Base-by-base conservation (phyloP, 2,797 vertebrate species). In the Buceros bicornis region DNA sequence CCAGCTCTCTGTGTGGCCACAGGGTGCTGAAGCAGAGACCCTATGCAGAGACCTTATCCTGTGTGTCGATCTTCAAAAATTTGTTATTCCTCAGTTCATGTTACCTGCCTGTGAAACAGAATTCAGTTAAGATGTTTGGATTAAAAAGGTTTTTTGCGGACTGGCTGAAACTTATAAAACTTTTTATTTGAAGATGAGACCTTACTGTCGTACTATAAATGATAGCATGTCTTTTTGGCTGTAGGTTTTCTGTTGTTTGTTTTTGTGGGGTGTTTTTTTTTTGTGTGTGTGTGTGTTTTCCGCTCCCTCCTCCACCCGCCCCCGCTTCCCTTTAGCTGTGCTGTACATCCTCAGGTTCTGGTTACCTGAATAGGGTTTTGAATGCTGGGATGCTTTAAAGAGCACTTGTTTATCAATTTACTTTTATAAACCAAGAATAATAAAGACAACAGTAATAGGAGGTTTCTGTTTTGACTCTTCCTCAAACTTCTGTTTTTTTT, bases 141-240 rank as follows among this genome's bases (percentile, higher is more conserved):
- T 79, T 76, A 62, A 78, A 82, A 83, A 26, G 2, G 0, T 54
- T 74, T 89, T 56, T 45, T 78, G 7, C 8, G 51, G 42, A 60
- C 16, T 78, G 18, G 16, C 14, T 86, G 77, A 88, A 86, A 82
- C 24, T 33, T 80, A 25, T 4, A 47, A 56, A 57, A 24, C 13
- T 16, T 77, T 51, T 37, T 58, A 16, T 71, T 74, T 89, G 33
- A 81, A 61, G 15, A 21, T 7, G 11, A 83, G 16, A 11, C 29
- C 35, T 78, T 73, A 33, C 16, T 65, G 9, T 50, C 71, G 8
- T 57, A 50, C 25, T 72, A 35, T 62, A 86, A 90, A 47, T 37
- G 1, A 24, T 6, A 57, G 6, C 0, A 1, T 40, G 2, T 3
- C 40, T 3, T 2, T 22, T 48, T 47, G 7, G 3, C 8, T 45